Evolutionary conservation across 2,113 vertebrate genomes (phyloP), one percentile per base, ranked within the genome.

Genomic region (Micronisus gabar): DNA sequence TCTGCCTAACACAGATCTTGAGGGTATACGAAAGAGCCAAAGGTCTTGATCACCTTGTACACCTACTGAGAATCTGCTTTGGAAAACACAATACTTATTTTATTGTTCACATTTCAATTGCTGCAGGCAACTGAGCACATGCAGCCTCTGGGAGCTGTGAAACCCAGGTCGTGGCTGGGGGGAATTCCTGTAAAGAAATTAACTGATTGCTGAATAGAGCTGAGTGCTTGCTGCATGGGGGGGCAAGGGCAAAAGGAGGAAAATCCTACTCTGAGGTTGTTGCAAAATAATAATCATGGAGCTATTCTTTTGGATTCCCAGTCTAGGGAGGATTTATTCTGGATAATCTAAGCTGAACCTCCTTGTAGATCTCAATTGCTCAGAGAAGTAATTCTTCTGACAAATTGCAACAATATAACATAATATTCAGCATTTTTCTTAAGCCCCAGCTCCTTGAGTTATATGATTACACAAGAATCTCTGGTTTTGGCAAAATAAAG

Each of bases 301-400:
- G 47, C 56, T 71, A 86, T 66, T 92, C 38, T 71, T 86, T 67
- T n/a, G 13, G n/a, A 63, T 86, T 56, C 34, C 84, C 27, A 68
- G 62, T 63, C 43, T 83, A 72, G 15, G 47, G 27, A 91, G n/a
- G 70, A 89, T 93, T 97, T 91, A 79, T 92, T 89, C 83, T n/a
- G 48, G 32, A 52, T 82, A 63, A 91, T 86, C 43, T 74, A 81
- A 79, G 2, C 0, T 61, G 76, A 88, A 74, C 36, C 4, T 41
- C n/a, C 13, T 45, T 38, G n/a, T 45, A 84, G 47, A 58, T 26
- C 27, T 78, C 75, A 89, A 4, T 5, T 75, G 21, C 61, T 81
- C 14, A 7, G 17, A 75, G 61, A 75, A 87, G 52, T 25, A 85
- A 90, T 75, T 93, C 30, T 86, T 78, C 43, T 86, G 68, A 52